A percentile compares a stretch with the other conserved stretches of the same genome.
These are phyloP conservation scores for Anoura caudifer DNA, from an alignment of 2,113 vertebrate genomes.

Conservation along the genomic window DNA sequence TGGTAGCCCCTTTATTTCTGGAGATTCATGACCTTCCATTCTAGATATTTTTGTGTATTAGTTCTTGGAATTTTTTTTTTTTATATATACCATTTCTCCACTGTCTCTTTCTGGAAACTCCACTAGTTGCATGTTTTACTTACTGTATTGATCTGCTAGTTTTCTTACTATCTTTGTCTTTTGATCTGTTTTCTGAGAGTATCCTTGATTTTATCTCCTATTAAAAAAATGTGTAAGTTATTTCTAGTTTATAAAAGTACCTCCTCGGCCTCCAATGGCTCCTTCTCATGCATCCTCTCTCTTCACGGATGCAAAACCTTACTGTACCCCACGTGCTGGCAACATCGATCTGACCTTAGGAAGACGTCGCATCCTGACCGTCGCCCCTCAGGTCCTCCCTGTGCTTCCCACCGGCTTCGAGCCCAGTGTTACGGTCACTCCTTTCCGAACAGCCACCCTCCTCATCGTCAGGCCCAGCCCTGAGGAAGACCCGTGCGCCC, in stretches of 20 bases:
- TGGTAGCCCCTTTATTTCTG: neutral
- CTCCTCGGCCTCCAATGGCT: neutral
- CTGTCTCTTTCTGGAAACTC: neutral
- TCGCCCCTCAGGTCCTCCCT: neutral
- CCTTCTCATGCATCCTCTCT: neutral
- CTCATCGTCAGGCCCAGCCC: neutral
- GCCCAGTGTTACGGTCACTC: too few species aligned
- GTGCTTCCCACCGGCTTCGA: neutral
- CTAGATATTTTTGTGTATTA: neutral
- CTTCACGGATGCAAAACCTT: neutral
- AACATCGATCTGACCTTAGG: neutral
- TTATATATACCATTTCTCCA: neutral
- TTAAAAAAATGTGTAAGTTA: neutral
- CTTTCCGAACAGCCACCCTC: neutral
- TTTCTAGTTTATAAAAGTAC: constrained; percentile 7
- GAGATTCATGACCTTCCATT: neutral
- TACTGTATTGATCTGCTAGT: neutral
- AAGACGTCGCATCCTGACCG: neutral
- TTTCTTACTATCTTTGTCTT: neutral
- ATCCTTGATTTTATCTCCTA: neutral
- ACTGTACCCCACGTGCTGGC: neutral
- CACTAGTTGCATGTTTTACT: neutral
- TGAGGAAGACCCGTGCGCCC: accelerated
- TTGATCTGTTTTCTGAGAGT: neutral
- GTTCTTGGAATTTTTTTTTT: neutral